phyloP scores from a whole-genome alignment of 2,888 invertebrate species.

The Diachrysia chrysitis region DNA sequence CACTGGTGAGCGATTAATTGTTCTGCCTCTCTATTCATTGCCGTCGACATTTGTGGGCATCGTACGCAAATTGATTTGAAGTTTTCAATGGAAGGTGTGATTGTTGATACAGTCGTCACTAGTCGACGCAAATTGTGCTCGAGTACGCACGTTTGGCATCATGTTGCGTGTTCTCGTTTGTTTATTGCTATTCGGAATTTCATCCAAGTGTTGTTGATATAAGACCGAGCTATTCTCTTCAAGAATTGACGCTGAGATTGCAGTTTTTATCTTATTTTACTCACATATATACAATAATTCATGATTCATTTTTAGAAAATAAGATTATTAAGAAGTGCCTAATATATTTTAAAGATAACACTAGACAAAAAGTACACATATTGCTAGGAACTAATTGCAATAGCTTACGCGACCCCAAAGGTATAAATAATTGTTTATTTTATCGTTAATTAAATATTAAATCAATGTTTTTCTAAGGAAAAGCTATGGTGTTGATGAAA shows the following conservation, averaged over 20 bases:
- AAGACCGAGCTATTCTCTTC: conserved; percentile 56
- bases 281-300: conserved; percentile 15
- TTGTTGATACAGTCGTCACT: conserved; percentile 58
- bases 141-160: conserved; percentile 67
- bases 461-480: conserved; percentile 6
- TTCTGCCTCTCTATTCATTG: conserved; percentile 69
- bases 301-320: neutral
- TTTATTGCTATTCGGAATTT: conserved; percentile 71
- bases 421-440: neutral
- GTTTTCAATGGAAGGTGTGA: conserved; percentile 74
- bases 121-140: conserved; percentile 39
- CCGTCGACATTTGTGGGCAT: conserved; percentile 54
- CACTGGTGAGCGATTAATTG: conserved; percentile 54
- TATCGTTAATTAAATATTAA: neutral
- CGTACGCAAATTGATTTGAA: conserved; percentile 59
- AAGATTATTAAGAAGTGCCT: neutral
- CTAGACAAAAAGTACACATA: neutral
- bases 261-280: conserved; percentile 23
- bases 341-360: neutral
- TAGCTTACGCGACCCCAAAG: neutral
- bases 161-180: conserved; percentile 68
- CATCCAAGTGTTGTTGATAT: conserved; percentile 63
- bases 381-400: neutral
- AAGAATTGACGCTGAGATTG: conserved; percentile 42
- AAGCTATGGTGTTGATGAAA: conserved; percentile 63